Percentiles rank a stretch among this genome's conserved stretches.
These are phyloP conservation scores for Pachyramphus minor DNA, from an alignment of 2,113 vertebrate species.

Conservation along the genomic window DNA sequence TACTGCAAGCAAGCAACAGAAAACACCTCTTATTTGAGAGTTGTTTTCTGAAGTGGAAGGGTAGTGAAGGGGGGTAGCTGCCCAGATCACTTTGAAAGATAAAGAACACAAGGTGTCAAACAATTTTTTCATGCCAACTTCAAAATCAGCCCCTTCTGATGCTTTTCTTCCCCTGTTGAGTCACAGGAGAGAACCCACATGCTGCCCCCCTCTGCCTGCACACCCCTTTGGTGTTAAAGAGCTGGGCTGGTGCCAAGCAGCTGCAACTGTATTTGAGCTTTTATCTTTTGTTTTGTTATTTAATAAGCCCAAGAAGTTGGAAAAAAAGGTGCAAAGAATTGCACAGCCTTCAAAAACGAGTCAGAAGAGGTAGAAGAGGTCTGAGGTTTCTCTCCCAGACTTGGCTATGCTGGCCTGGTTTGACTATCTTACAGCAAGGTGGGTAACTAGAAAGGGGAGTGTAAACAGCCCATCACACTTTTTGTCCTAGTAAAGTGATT, in stretches of 20 bases:
- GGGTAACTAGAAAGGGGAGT: background rate
- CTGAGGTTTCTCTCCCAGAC: background rate
- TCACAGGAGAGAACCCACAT: background rate
- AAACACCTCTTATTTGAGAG: background rate
- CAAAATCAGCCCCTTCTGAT: background rate
- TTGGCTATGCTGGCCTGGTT: background rate
- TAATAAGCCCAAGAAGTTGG: background rate
- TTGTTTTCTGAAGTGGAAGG: background rate
- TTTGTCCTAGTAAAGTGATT: background rate
- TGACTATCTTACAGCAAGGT: background rate
- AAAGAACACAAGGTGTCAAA: background rate
- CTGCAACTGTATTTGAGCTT: slow-evolving; percentile 2
- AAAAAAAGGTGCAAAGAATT: background rate
- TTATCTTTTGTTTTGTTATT: slow-evolving; percentile 20
- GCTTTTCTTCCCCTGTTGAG: background rate
- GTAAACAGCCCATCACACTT: background rate
- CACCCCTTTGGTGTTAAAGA: background rate
- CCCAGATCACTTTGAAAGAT: background rate
- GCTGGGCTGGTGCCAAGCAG: background rate
- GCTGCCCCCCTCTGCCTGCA: background rate
- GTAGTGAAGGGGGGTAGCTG: background rate
- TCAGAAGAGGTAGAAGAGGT: background rate
- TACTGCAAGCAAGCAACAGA: background rate
- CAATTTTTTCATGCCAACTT: background rate
- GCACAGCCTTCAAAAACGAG: background rate